Conservation (phyloP, 2,888 invertebrate genomes). For the Crematogaster levior region DNA sequence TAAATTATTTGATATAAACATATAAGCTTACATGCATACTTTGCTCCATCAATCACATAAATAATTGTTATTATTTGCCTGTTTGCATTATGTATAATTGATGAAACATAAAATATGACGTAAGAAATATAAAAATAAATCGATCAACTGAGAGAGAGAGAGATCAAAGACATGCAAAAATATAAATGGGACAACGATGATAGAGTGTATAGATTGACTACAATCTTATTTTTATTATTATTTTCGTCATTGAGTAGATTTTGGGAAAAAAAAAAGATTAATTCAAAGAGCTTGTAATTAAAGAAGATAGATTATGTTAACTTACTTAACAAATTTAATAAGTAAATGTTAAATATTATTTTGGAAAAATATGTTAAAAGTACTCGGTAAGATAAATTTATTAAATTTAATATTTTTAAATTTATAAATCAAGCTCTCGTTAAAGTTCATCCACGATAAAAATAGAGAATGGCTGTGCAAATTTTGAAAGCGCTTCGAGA, state of each 20-base stretch:
- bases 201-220: not conserved
- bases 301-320: not conserved
- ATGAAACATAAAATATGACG: not conserved
- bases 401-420: not conserved
- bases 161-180: not conserved
- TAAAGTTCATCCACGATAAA: not conserved
- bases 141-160: not conserved
- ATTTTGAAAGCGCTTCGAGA: not conserved
- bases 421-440: not conserved
- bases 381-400: not conserved
- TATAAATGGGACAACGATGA: not conserved
- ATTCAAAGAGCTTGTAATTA: not conserved
- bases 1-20: constrained; percentile 13
- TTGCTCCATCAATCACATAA: not conserved
- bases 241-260: not conserved
- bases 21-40: not conserved
- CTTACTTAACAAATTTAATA: not conserved
- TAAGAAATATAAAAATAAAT: constrained; percentile 12
- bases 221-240: not conserved
- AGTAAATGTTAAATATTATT: not conserved
- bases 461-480: not conserved
- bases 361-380: not conserved
- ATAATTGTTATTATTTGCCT: not conserved
- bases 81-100: not conserved
- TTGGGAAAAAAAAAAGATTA: not conserved